Evolutionary conservation across 1,140 invertebrate genomes (phyloP).

Genomic region (Chymomyza costata): DNA sequence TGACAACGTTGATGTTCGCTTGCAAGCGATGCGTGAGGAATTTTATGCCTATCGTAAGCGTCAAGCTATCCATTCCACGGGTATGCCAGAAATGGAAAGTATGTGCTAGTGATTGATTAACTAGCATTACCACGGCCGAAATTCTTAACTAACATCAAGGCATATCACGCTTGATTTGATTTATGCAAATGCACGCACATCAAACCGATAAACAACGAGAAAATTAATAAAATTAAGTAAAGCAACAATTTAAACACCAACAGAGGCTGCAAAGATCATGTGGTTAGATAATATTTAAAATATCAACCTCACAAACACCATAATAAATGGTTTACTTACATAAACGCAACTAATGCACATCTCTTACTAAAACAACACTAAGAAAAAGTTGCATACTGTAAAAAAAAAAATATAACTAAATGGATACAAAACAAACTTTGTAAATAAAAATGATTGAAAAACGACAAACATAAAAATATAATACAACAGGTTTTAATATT

Average conservation of each 20-base stretch:
- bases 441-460: constrained; percentile 32
- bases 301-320: too few species aligned
- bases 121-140: too few species aligned
- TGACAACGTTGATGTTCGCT: constrained; percentile 91
- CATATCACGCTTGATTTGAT: constrained; percentile 15
- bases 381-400: neutral
- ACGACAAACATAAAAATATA: constrained; percentile 66
- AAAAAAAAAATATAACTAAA: too few species aligned
- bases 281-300: too few species aligned
- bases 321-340: too few species aligned
- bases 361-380: neutral
- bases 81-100: constrained; percentile 84
- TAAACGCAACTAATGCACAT: too few species aligned
- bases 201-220: too few species aligned
- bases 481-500: too few species aligned
- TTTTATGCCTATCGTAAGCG: constrained; percentile 93
- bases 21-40: constrained; percentile 96
- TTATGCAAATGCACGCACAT: too few species aligned
- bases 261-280: too few species aligned
- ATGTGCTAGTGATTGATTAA: constrained; percentile 79
- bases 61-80: constrained; percentile 81
- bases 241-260: too few species aligned
- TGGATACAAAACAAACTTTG: constrained; percentile 46
- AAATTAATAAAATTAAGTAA: too few species aligned
- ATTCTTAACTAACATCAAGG: constrained; percentile 12